Evolutionary conservation across 1,140 invertebrate species (phyloP).

Genomic region (Archivesica marissinica): DNA sequence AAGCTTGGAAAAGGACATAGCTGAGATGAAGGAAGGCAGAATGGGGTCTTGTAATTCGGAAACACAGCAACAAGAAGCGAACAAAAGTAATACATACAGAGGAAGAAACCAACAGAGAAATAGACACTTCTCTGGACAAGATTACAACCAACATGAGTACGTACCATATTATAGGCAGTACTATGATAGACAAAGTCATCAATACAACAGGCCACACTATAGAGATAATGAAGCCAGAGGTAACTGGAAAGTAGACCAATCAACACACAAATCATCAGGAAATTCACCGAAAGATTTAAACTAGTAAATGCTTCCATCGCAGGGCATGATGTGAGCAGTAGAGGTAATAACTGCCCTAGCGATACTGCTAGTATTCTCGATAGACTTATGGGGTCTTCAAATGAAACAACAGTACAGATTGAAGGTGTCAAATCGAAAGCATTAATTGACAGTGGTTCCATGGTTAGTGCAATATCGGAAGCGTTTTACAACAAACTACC

Average conservation of each 20-base stretch:
- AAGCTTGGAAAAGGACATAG: background rate
- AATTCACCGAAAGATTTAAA: background rate
- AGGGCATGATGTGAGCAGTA: background rate
- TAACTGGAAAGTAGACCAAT: background rate
- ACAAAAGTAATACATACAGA: slow-evolving; percentile 42
- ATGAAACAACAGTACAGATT: background rate
- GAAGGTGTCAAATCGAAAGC: background rate
- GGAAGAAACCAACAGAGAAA: background rate
- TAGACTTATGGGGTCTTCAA: background rate
- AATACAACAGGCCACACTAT: background rate
- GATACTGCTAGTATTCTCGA: background rate
- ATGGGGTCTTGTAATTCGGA: slow-evolving; percentile 68
- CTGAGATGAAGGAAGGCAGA: background rate
- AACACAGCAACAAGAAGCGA: slow-evolving; percentile 74
- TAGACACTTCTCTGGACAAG: no score
- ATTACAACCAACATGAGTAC: no score
- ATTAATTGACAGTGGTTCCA: slow-evolving; percentile 4
- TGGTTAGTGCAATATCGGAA: background rate
- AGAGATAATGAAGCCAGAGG: background rate
- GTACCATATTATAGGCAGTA: background rate
- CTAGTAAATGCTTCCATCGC: background rate
- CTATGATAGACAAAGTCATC: background rate
- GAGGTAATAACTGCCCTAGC: background rate
- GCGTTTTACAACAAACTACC: slow-evolving; percentile 1
- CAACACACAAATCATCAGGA: background rate